Conservation (phyloP, 2,113 vertebrate genomes). For the Mesitornis unicolor region DNA sequence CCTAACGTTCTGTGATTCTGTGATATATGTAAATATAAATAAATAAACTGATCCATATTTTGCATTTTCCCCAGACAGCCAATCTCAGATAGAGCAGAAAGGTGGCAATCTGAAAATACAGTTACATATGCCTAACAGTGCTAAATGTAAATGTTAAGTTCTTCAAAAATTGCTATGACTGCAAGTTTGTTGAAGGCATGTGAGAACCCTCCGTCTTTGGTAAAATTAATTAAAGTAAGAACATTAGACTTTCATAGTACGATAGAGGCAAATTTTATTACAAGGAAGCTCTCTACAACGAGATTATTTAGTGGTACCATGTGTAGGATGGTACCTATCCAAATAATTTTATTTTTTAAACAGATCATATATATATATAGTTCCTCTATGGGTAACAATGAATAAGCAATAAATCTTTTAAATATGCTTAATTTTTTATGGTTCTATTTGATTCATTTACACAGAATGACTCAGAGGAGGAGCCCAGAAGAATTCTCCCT, state of each 20-base stretch:
- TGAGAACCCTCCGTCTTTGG: neutral
- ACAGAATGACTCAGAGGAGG: neutral
- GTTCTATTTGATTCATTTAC: neutral
- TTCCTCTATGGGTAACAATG: neutral
- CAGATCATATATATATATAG: neutral
- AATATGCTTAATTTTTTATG: neutral
- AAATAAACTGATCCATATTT: neutral
- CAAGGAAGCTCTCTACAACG: neutral
- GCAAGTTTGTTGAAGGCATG: neutral
- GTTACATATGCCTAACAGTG: neutral
- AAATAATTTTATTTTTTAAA: slow-evolving; percentile 11
- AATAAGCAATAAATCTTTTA: neutral
- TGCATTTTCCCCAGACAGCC: neutral
- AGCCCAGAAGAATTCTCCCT: neutral
- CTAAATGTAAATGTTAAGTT: neutral
- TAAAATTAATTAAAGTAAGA: slow-evolving; percentile 25
- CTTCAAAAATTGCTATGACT: neutral
- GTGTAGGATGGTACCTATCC: neutral
- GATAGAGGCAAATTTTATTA: neutral
- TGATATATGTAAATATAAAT: too few relatives aligned
- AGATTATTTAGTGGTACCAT: neutral
- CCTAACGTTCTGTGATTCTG: too few relatives aligned
- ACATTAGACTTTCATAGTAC: neutral
- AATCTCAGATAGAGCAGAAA: neutral
- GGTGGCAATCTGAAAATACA: neutral